These are phyloP conservation scores for Characodon lateralis DNA, from an alignment of 2,797 vertebrate genomes.

Conservation along the genomic window DNA sequence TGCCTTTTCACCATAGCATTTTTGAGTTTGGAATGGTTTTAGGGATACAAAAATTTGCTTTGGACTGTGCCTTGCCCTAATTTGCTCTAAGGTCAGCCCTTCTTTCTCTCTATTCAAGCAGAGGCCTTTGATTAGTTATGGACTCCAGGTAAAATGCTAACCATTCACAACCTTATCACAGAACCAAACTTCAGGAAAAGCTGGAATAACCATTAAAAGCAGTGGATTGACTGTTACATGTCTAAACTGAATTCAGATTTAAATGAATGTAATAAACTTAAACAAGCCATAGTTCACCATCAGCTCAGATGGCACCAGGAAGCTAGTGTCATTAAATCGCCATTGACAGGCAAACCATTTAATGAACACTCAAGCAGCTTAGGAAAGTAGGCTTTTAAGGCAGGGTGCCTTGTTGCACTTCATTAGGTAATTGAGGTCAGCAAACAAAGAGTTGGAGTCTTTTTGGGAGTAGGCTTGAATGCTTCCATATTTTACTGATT, in stretches of 20 bases:
- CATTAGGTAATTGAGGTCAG: conserved; percentile 28
- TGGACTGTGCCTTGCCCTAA: background rate
- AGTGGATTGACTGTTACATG: background rate
- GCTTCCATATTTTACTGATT: background rate
- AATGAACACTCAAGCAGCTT: background rate
- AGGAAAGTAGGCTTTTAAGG: background rate
- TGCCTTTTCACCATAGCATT: background rate
- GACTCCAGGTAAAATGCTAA: background rate
- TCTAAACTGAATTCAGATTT: too few species aligned
- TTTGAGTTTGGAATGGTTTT: background rate
- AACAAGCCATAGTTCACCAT: background rate
- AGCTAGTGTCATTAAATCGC: background rate
- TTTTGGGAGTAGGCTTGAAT: background rate
- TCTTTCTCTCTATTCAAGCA: background rate
- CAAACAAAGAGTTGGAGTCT: background rate
- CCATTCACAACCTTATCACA: background rate
- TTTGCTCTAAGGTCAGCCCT: background rate
- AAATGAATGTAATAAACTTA: background rate
- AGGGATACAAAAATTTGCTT: background rate
- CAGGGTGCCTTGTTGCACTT: conserved; percentile 12
- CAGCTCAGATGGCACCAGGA: background rate
- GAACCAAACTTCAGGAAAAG: background rate
- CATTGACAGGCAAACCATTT: background rate
- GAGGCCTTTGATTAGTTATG: background rate
- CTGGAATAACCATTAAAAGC: background rate